Base-by-base conservation (phyloP, 2,797 vertebrate genomes). In the Eremophila alpestris region DNA sequence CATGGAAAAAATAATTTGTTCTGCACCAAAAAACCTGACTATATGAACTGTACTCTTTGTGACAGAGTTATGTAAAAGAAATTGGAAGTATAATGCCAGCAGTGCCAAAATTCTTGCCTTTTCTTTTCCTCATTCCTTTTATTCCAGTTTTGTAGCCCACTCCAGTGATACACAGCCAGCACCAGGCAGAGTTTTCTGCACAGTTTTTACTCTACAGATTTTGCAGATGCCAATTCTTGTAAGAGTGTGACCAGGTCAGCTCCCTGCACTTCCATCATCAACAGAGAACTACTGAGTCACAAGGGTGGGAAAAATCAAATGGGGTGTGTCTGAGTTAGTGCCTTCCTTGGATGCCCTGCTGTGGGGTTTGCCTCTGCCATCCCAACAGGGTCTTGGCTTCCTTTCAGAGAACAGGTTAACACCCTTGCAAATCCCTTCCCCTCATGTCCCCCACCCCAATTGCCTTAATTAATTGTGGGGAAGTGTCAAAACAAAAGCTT, bases 391-490 rank as follows among this genome's bases (percentile, higher is more conserved):
- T 12, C 63, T 41, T 63, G 77, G 22, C 18, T 27, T 91, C 67
- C 56, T 84, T 63, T 68, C 3, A 5, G 43, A 43, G 68, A 74
- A 32, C 12, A 36, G 5, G 4, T 38, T 77, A 56, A 78, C 36
- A 58, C 4, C 0, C 38, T 83, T 64, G 20, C 16, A 65, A 59
- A 54, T 63, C 16, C 17, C 41, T 51, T 24, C 15, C 6, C 13
- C 5, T 30, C 11, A 10, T 26, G 2, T 5, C 2, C 36, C 2
- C 24, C 29, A 23, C 11, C 6, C 34, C 11, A 46, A 19, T 7
- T 56, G 12, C 21, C 30, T 74, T 45, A 83, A 51, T 59, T 90
- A 69, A 73, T 88, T 46, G 15, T 45, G 71, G 38, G 30, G 9
- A 58, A 85, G 48, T 46, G 17, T 62, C 29, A 63, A 30, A 89